Evolutionary conservation across 2,113 vertebrate genomes (phyloP).

Genomic region (Bubo scandiacus): DNA sequence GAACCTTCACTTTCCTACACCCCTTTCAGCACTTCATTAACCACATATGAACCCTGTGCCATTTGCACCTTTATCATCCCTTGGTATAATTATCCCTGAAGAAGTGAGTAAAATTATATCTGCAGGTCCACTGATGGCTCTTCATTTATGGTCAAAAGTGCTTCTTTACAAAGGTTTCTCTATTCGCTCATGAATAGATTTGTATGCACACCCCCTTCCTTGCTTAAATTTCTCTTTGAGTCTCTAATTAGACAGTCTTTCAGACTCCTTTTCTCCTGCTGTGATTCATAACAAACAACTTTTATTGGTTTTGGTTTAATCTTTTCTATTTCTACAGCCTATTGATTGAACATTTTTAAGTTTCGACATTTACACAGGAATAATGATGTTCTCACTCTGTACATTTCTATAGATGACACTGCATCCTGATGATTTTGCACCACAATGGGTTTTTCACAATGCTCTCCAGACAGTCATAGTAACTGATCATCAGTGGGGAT

Average conservation of each 20-base stretch:
- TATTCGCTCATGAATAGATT: not conserved
- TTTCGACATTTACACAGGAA: not conserved
- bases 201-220: not conserved
- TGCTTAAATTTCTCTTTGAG: constrained; percentile 25
- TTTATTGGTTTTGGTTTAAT: not conserved
- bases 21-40: not conserved
- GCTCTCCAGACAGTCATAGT: not conserved
- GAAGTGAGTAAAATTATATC: not conserved
- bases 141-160: not conserved
- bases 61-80: not conserved
- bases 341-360: not conserved
- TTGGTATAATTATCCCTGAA: not conserved
- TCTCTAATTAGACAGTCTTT: not conserved
- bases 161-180: not conserved
- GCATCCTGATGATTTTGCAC: not conserved
- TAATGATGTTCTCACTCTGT: not conserved
- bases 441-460: not conserved
- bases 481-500: not conserved
- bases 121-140: not conserved
- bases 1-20: not conserved
- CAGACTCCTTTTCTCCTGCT: not conserved
- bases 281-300: not conserved
- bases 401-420: not conserved
- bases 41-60: not conserved
- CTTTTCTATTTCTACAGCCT: not conserved